These are phyloP conservation scores for Agrotis segetum DNA, from an alignment of 2,888 invertebrate genomes.

Conservation along the genomic window DNA sequence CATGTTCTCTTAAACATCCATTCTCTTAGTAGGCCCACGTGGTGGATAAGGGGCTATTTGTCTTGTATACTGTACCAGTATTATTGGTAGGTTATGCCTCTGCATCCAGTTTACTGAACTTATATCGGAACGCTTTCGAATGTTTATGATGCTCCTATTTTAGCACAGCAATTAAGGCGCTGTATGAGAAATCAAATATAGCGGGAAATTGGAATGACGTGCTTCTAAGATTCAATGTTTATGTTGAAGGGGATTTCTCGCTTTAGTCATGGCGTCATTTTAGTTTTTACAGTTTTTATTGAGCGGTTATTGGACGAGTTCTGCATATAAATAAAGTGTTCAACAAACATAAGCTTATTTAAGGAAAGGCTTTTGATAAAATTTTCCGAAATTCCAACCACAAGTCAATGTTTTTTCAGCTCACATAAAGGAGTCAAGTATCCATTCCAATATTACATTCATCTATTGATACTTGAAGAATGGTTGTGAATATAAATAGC, in stretches of 20 bases:
- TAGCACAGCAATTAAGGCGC: constrained; percentile 52
- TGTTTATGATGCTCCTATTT: constrained; percentile 46
- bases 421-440: constrained; percentile 37
- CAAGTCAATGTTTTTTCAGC: constrained; percentile 41
- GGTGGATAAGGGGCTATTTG: not conserved
- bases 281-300: constrained; percentile 1
- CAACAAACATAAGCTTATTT: not conserved
- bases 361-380: not conserved
- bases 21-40: not conserved
- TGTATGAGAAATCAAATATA: constrained; percentile 56
- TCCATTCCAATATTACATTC: constrained; percentile 57
- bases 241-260: constrained; percentile 33
- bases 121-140: constrained; percentile 27
- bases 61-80: not conserved
- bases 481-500: constrained; percentile 67
- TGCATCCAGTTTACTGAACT: constrained; percentile 34
- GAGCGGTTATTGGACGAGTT: constrained; percentile 6
- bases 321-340: not conserved
- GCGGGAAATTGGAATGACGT: constrained; percentile 52
- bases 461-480: constrained; percentile 58
- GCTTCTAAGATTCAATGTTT: constrained; percentile 30
- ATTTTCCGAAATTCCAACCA: not conserved
- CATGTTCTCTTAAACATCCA: too few relatives aligned
- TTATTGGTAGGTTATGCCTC: not conserved
- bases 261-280: constrained; percentile 24